Evolutionary conservation across 2,888 invertebrate species (phyloP).

Genomic region (Molorchus minor): DNA sequence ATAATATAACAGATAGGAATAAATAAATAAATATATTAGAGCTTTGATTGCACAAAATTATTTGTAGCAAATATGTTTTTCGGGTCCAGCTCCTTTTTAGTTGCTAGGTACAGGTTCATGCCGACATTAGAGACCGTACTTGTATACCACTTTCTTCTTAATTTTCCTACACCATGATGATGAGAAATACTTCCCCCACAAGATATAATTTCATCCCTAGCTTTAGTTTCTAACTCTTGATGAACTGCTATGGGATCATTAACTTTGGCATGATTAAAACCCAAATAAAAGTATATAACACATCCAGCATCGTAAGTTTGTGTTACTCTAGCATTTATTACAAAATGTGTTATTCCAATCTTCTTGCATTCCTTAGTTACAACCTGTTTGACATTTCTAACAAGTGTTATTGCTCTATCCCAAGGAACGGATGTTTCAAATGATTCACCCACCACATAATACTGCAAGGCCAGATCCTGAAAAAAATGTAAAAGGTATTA

Average conservation of each 20-base stretch:
- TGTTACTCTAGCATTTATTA: slow-evolving; percentile 86
- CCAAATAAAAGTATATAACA: slow-evolving; percentile 79
- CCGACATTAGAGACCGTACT: slow-evolving; percentile 86
- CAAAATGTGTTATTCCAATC: slow-evolving; percentile 69
- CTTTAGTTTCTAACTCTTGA: slow-evolving; percentile 86
- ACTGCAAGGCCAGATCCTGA: slow-evolving; percentile 90
- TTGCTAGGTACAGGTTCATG: slow-evolving; percentile 77
- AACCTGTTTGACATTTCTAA: slow-evolving; percentile 88
- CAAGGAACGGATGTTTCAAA: slow-evolving; percentile 99
- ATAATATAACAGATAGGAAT: no score
- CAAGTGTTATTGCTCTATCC: slow-evolving; percentile 86
- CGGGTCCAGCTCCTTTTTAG: slow-evolving; percentile 91
- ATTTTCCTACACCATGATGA: slow-evolving; percentile 96
- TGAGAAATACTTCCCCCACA: slow-evolving; percentile 94
- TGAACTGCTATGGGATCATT: slow-evolving; percentile 89
- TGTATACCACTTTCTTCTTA: slow-evolving; percentile 87
- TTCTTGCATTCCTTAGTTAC: slow-evolving; percentile 72
- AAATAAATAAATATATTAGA: slow-evolving; percentile 42
- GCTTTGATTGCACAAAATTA: slow-evolving; percentile 70
- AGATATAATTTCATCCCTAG: slow-evolving; percentile 90
- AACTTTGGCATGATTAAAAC: slow-evolving; percentile 61
- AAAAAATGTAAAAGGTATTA: slow-evolving; percentile 51
- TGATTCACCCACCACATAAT: slow-evolving; percentile 90
- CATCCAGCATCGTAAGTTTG: slow-evolving; percentile 98
- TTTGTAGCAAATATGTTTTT: slow-evolving; percentile 92